Evolutionary conservation across 2,797 vertebrate species (phyloP), one percentile per base, ranked within the genome.

Genomic region (Spea hammondii): DNA sequence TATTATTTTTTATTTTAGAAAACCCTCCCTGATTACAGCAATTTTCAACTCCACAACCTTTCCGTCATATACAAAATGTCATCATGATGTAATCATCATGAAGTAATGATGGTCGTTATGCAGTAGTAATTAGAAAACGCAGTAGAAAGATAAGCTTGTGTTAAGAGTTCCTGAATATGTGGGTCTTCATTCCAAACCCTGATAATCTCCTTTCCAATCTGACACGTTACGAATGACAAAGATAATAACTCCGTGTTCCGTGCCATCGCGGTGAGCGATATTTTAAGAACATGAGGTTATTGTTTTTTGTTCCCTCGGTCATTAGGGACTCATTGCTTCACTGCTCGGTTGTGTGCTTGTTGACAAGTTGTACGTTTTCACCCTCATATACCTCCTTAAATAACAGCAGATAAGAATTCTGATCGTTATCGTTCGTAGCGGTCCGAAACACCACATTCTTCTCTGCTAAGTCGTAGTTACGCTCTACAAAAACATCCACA

Each of bases 381-480:
- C 7, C 14, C 13, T 5, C 11, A 14, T 6, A 60, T 11, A 8
- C 70, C 14, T 68, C 64, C 47, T 10, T 48, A 68, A 14, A 79
- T 79, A 72, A 48, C 65, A 57, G 78, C 51, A 74, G 71, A 79
- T 46, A n/a, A 64, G 46, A 69, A 73, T 55, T 13, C 44, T 45
- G 70, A 68, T 47, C 8, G 10, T 6, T 60, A 53, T 73, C 65
- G 11, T 17, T 51, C 62, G 8, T 4, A 9, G 13, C 3, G 17
- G 12, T 55, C 12, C 48, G 55, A 64, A 50, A 8, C 6, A 59
- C 70, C 9, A 10, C 64, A 74, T 69, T 68, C 71, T 14, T 60
- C 11, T 14, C 6, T 46, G 9, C n/a, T 51, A 72, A 8, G 32
- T 32, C 32, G 32, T 32, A 13, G 32, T 4, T 64, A 17, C 6